Evolutionary conservation across 2,888 invertebrate species (phyloP).

Genomic region (Elmis aenea): DNA sequence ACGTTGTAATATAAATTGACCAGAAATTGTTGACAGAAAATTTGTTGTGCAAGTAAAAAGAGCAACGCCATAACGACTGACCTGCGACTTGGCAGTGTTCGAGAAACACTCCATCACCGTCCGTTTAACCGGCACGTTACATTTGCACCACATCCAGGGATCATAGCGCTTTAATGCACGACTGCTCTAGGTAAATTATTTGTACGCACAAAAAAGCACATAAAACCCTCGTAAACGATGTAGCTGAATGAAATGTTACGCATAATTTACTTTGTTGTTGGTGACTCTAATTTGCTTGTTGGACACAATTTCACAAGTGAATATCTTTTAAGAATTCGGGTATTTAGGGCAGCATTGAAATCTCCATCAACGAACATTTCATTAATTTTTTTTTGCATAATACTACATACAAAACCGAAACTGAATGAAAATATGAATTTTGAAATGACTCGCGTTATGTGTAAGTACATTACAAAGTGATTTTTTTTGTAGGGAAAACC

Average conservation of each 20-base stretch:
- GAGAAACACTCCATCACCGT: conserved; percentile 39
- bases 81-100: conserved; percentile 34
- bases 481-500: no score
- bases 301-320: conserved; percentile 16
- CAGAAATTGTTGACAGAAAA: no score
- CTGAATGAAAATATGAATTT: no score
- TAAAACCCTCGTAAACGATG: conserved; percentile 35
- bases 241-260: conserved; percentile 39
- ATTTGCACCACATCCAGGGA: conserved; percentile 38
- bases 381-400: no score
- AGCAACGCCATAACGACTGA: no score
- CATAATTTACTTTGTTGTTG: conserved; percentile 31
- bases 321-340: conserved; percentile 15
- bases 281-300: conserved; percentile 22
- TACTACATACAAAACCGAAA: no score
- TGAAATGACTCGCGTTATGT: no score
- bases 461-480: no score
- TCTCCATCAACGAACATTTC: no score
- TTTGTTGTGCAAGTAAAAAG: no score
- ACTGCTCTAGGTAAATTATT: conserved; percentile 42
- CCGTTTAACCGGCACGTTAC: conserved; percentile 38
- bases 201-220: conserved; percentile 35
- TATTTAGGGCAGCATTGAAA: no score
- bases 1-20: no score
- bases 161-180: conserved; percentile 41